Percentiles rank a stretch among this genome's conserved stretches.
Conservation (phyloP, 2,888 invertebrate genomes). For the Atrina japonica region DNA sequence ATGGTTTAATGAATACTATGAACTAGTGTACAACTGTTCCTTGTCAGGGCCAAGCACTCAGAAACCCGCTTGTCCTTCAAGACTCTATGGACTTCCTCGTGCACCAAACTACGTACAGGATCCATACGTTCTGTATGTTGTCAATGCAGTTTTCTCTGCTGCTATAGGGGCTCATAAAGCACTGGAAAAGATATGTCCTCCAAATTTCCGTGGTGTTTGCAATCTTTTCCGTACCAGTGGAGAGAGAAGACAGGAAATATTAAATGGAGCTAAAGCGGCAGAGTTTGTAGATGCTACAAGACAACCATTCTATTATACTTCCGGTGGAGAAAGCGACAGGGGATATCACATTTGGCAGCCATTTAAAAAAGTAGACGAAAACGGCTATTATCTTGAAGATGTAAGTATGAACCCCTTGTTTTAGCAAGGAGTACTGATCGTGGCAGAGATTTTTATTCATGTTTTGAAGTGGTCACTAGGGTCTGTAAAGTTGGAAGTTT, state of each 20-base stretch:
- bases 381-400: conserved; percentile 58
- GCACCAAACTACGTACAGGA: conserved; percentile 72
- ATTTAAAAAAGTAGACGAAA: conserved; percentile 39
- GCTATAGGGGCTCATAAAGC: conserved; percentile 73
- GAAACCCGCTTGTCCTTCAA: conserved; percentile 47
- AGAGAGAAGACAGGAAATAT: conserved; percentile 66
- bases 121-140: conserved; percentile 75
- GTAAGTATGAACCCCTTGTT: conserved; percentile 63
- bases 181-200: conserved; percentile 57
- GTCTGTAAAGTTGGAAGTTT: too few species aligned
- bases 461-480: too few species aligned
- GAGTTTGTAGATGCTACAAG: conserved; percentile 70
- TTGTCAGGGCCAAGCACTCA: conserved; percentile 16
- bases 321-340: conserved; percentile 72
- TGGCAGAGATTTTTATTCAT: too few species aligned
- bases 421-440: too few species aligned
- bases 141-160: conserved; percentile 76
- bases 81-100: conserved; percentile 61
- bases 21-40: conserved; percentile 75
- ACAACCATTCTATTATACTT: conserved; percentile 72
- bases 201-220: conserved; percentile 58
- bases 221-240: conserved; percentile 64
- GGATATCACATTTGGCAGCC: conserved; percentile 76
- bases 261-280: conserved; percentile 60
- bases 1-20: conserved; percentile 82